A percentile compares a stretch with the other conserved stretches of the same genome.
Evolutionary conservation across 1,140 invertebrate genomes (phyloP).

Genomic region (Drosophila funebris): DNA sequence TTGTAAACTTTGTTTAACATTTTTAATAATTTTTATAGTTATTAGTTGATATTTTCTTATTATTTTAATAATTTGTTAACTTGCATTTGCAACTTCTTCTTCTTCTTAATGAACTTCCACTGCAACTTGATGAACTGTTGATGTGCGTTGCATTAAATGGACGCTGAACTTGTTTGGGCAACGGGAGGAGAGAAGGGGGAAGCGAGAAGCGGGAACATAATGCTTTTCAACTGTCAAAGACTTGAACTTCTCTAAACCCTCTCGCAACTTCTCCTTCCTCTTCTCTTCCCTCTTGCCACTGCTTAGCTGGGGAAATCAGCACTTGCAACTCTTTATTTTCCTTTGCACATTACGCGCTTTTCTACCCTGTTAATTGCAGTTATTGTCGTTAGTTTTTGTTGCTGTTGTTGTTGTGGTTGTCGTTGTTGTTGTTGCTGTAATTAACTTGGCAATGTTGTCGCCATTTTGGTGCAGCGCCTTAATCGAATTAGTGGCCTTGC

Average conservation of each 20-base stretch:
- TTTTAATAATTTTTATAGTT: not conserved
- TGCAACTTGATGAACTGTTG: not conserved
- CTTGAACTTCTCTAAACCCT: not conserved
- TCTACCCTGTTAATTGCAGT: conserved; percentile 14
- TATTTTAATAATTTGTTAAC: not conserved
- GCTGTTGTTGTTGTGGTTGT: conserved; percentile 29
- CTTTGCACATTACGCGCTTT: conserved; percentile 28
- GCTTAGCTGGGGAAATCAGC: conserved; percentile 10
- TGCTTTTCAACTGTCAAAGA: conserved; percentile 23
- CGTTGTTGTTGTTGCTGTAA: conserved; percentile 41
- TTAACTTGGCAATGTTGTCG: conserved; percentile 63
- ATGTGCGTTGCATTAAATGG: conserved; percentile 35
- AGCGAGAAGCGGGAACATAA: conserved; percentile 1
- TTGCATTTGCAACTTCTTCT: not conserved
- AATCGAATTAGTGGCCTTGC: conserved; percentile 69
- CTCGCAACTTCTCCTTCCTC: not conserved
- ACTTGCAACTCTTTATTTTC: conserved; percentile 28
- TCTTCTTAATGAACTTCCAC: conserved; percentile 10
- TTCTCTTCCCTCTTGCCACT: not conserved
- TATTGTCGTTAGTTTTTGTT: conserved; percentile 7
- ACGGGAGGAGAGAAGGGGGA: not conserved
- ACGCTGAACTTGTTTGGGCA: conserved; percentile 22
- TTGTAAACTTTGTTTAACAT: not conserved
- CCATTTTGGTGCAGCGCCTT: conserved; percentile 51
- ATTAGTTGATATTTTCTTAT: not conserved